A percentile compares a stretch with the other conserved stretches of the same genome.
Evolutionary conservation across 2,113 vertebrate species (phyloP).

Genomic region (Addax nasomaculatus): DNA sequence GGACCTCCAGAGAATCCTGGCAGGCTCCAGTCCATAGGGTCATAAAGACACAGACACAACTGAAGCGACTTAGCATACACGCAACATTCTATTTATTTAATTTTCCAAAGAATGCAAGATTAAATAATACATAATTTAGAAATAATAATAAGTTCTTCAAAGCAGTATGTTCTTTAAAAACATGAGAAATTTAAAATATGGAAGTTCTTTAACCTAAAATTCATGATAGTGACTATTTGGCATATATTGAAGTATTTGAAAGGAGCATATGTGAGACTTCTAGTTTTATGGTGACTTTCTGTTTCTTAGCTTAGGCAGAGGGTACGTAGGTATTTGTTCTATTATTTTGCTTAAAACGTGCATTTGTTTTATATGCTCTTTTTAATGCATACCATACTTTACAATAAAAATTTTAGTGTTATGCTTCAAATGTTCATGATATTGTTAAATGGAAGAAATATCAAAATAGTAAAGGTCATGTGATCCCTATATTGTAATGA

Average conservation of each 20-base stretch:
- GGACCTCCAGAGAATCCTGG: neutral
- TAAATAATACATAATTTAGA: neutral
- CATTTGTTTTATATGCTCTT: neutral
- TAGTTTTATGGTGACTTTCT: neutral
- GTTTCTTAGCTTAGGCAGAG: neutral
- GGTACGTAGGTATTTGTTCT: neutral
- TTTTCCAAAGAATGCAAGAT: neutral
- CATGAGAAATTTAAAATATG: neutral
- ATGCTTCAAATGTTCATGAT: neutral
- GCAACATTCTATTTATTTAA: neutral
- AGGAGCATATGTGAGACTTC: neutral
- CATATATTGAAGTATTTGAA: neutral
- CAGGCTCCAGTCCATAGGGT: neutral
- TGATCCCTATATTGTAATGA: neutral
- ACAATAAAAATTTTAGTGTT: neutral
- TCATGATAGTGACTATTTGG: neutral
- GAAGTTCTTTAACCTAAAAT: neutral
- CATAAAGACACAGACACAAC: fast-evolving
- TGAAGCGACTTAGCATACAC: neutral
- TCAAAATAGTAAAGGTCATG: neutral
- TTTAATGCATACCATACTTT: neutral
- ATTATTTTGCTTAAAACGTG: neutral
- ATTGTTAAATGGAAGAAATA: neutral
- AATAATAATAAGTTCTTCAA: neutral
- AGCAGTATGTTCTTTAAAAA: neutral